Conservation (phyloP, 1,140 invertebrate genomes). For the Bombus confusus region DNA sequence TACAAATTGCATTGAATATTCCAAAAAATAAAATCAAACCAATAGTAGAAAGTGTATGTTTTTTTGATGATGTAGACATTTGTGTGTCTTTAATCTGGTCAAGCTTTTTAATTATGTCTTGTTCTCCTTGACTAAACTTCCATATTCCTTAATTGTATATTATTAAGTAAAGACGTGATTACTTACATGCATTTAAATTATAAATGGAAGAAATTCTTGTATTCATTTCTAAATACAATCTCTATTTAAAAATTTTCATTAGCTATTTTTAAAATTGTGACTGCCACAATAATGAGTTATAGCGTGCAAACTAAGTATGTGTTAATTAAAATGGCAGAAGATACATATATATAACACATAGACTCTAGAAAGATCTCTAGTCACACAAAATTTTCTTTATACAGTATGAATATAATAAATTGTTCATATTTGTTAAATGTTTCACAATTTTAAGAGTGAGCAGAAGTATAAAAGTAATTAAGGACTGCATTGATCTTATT, state of each 20-base stretch:
- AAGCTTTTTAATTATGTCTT: constrained; percentile 25
- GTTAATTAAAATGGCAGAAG: constrained; percentile 6
- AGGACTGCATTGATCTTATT: constrained; percentile 21
- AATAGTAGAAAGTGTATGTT: constrained; percentile 63
- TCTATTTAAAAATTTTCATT: constrained; percentile 16
- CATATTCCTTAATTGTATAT: constrained; percentile 43
- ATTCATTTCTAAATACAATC: constrained; percentile 27
- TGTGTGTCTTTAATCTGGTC: constrained; percentile 48
- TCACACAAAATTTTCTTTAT: constrained; percentile 28
- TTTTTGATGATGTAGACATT: constrained; percentile 54
- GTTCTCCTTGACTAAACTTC: constrained; percentile 50
- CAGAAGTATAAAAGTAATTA: constrained; percentile 1
- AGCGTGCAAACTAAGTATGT: neutral
- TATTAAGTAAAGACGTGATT: constrained; percentile 22
- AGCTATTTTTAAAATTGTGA: constrained; percentile 1
- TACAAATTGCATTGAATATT: constrained; percentile 66
- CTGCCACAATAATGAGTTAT: constrained; percentile 20
- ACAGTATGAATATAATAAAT: constrained; percentile 6
- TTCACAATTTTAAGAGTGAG: constrained; percentile 2
- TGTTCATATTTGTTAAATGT: constrained; percentile 28
- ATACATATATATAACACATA: constrained; percentile 2
- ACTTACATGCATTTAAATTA: constrained; percentile 37
- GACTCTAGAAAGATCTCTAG: constrained; percentile 13
- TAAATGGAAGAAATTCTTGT: constrained; percentile 30
- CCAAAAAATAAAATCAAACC: constrained; percentile 66